Evolutionary conservation across 2,888 invertebrate species (phyloP).

Genomic region (Plebejus anna): DNA sequence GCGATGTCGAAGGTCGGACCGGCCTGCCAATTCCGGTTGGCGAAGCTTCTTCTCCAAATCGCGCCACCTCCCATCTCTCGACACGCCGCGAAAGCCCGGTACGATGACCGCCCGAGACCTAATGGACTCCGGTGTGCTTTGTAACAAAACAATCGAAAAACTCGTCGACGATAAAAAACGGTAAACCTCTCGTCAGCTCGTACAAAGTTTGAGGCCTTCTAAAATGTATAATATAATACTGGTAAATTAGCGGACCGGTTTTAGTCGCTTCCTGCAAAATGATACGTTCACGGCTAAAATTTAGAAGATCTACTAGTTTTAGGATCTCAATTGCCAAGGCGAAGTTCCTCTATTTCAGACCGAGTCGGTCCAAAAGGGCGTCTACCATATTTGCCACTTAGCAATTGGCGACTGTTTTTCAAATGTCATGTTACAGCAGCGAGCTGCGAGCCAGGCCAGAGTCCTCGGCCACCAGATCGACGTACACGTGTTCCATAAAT

Average conservation of each 20-base stretch:
- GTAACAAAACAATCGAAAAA: neutral
- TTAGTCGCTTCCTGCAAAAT: neutral
- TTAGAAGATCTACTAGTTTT: neutral
- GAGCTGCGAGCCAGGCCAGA: neutral
- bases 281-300: neutral
- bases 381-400: slow-evolving; percentile 1
- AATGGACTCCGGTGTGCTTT: neutral
- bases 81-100: neutral
- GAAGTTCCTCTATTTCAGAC: neutral
- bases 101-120: neutral
- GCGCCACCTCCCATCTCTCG: neutral
- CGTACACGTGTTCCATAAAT: neutral
- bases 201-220: neutral
- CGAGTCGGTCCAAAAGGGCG: neutral
- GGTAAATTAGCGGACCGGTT: neutral
- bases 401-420: neutral
- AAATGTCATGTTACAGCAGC: neutral
- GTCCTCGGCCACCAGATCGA: neutral
- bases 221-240: neutral
- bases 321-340: neutral
- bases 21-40: slow-evolving; percentile 14
- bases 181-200: neutral
- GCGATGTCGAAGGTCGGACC: neutral
- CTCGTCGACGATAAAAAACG: neutral
- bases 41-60: neutral